Percentiles rank a stretch among this genome's conserved stretches.
These are phyloP conservation scores for Mylabris sibirica DNA, from an alignment of 2,888 invertebrate species.

Conservation along the genomic window DNA sequence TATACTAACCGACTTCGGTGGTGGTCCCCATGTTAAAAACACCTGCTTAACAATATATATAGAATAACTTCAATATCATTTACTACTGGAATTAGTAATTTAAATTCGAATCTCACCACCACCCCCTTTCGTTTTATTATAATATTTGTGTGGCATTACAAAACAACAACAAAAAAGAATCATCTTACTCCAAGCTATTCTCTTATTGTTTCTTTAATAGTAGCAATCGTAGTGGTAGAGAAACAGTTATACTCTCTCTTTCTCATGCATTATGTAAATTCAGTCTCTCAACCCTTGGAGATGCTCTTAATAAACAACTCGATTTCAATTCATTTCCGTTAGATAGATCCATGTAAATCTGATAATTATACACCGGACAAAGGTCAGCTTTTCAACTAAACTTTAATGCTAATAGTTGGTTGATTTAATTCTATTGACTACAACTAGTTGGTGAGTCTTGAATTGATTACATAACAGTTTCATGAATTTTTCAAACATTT, in stretches of 20 bases:
- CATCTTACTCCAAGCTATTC: too few relatives aligned
- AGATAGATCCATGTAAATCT: not conserved
- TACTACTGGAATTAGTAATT: slow-evolving; percentile 6
- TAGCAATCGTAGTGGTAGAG: slow-evolving; percentile 41
- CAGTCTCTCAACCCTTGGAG: slow-evolving; percentile 54
- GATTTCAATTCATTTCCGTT: not conserved
- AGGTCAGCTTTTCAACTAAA: not conserved
- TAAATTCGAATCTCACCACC: not conserved
- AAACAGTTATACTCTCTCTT: slow-evolving; percentile 45
- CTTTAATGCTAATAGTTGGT: not conserved
- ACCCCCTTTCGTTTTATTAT: not conserved
- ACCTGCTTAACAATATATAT: slow-evolving; percentile 35
- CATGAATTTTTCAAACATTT: slow-evolving; percentile 13
- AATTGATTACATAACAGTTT: not conserved
- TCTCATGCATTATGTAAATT: slow-evolving; percentile 56
- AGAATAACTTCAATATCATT: not conserved
- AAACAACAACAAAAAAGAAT: too few relatives aligned
- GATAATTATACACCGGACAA: not conserved
- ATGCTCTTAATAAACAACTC: not conserved
- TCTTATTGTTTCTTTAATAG: not conserved
- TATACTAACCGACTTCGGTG: slow-evolving; percentile 37
- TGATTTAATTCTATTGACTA: not conserved
- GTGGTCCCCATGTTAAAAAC: slow-evolving; percentile 41
- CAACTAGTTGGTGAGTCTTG: not conserved
- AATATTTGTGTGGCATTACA: not conserved